These are phyloP conservation scores for Elanus axillaris DNA, from an alignment of 2,113 vertebrate species.

Conservation along the genomic window DNA sequence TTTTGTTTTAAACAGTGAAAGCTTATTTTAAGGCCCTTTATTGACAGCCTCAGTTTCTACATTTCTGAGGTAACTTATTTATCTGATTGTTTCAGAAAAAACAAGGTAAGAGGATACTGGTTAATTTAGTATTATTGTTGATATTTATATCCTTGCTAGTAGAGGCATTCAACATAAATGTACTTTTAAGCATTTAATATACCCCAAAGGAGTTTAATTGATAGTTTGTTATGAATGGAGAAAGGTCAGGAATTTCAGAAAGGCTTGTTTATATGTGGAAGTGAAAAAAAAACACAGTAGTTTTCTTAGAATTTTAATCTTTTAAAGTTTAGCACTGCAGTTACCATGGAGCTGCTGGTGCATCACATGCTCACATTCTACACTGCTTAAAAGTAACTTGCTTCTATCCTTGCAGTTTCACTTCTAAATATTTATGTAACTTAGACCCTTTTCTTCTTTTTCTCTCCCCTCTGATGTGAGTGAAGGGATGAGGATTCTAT, in stretches of 20 bases:
- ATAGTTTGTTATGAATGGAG: background rate
- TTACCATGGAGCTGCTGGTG: background rate
- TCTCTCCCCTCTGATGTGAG: background rate
- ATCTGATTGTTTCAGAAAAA: background rate
- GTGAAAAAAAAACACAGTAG: background rate
- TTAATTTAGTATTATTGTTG: background rate
- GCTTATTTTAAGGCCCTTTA: background rate
- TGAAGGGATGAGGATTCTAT: background rate
- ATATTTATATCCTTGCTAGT: background rate
- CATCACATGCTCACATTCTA: background rate
- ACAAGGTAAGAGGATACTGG: background rate
- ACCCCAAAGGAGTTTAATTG: background rate
- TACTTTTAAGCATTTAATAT: background rate
- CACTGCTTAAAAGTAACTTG: background rate
- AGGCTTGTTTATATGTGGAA: background rate
- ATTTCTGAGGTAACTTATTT: background rate
- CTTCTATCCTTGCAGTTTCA: background rate
- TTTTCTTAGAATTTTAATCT: background rate
- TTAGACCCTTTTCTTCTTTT: background rate
- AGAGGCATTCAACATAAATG: background rate
- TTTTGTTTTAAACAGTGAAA: background rate
- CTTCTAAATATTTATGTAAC: background rate
- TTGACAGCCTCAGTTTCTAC: background rate
- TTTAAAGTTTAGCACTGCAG: background rate
- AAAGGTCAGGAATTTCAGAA: background rate